phyloP scores from a whole-genome alignment of 1,140 invertebrate species.

The Eubasilissa regina region DNA sequence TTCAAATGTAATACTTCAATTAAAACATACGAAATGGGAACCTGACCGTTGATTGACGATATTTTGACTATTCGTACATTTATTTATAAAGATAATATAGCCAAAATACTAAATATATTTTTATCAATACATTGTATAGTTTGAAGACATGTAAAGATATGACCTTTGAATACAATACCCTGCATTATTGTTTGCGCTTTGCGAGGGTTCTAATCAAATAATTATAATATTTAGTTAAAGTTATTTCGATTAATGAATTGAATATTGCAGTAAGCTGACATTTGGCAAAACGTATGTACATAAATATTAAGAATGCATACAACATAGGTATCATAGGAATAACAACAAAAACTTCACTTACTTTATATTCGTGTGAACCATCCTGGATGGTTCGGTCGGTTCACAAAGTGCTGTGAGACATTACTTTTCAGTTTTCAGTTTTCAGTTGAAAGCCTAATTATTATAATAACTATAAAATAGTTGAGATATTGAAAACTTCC shows the following conservation, averaged over 20 bases:
- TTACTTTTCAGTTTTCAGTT: too few relatives aligned
- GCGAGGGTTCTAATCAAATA: conserved; percentile 3
- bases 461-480: too few relatives aligned
- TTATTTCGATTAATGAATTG: conserved; percentile 29
- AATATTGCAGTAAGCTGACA: conserved; percentile 33
- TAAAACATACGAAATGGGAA: background rate
- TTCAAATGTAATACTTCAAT: conserved; percentile 4
- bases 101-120: conserved; percentile 28
- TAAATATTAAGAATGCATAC: conserved; percentile 16
- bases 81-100: background rate
- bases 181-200: conserved; percentile 31
- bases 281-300: conserved; percentile 35
- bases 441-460: too few relatives aligned
- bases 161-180: background rate
- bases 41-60: background rate
- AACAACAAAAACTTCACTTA: too few relatives aligned
- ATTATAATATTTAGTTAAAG: background rate
- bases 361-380: too few relatives aligned
- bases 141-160: background rate
- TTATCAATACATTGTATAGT: conserved; percentile 37
- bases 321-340: too few relatives aligned
- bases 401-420: too few relatives aligned
- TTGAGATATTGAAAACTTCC: too few relatives aligned
- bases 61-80: conserved; percentile 2
- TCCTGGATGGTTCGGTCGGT: too few relatives aligned